Conservation (phyloP, 1,140 invertebrate genomes). For the Lepidurus couesii region DNA sequence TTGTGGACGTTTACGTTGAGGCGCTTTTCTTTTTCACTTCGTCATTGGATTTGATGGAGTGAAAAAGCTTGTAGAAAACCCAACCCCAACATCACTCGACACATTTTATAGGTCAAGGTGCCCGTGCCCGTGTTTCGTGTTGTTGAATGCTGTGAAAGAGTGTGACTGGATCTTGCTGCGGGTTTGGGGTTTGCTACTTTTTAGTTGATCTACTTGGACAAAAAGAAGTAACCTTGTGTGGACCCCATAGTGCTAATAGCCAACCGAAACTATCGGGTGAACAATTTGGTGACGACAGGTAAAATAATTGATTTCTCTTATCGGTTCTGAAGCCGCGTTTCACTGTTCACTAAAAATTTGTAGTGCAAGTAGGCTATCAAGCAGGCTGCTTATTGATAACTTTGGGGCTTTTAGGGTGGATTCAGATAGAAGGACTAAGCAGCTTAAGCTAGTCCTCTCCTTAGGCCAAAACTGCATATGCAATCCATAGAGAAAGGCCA, state of each 20-base stretch:
- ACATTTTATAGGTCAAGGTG: slow-evolving; percentile 11
- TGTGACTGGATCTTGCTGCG: not conserved
- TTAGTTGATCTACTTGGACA: not conserved
- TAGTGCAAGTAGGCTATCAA: not conserved
- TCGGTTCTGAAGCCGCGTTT: not conserved
- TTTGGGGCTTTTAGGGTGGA: no score
- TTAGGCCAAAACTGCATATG: no score
- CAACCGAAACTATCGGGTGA: not conserved
- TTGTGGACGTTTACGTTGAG: not conserved
- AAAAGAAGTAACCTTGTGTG: not conserved
- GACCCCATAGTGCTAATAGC: not conserved
- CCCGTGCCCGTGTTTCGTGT: not conserved
- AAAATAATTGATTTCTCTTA: not conserved
- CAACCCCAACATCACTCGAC: not conserved
- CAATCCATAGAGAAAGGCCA: no score
- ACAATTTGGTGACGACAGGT: slow-evolving; percentile 18
- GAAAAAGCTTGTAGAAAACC: not conserved
- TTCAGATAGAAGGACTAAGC: no score
- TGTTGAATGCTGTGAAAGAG: not conserved
- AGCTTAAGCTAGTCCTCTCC: no score
- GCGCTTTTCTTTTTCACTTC: not conserved
- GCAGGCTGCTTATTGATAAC: no score
- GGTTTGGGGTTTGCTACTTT: not conserved
- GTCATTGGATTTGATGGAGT: not conserved
- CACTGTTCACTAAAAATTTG: not conserved